A percentile compares a stretch with the other conserved stretches of the same genome.
phyloP scores from a whole-genome alignment of 2,113 vertebrate species.

The Pholis gunnellus region DNA sequence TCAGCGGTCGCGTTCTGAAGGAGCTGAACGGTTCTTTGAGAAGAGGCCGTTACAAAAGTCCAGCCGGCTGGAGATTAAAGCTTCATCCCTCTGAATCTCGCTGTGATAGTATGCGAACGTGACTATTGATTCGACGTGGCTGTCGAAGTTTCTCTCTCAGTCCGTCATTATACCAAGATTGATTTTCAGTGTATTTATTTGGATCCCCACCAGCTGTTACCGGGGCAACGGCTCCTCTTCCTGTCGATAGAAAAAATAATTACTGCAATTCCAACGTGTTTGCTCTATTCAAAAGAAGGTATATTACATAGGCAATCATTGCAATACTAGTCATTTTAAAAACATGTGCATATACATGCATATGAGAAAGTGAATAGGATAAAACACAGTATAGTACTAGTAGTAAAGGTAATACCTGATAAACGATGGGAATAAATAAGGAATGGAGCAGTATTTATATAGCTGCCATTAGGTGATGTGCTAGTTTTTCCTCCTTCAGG shows the following conservation, averaged over 20 bases:
- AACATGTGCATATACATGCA: background rate
- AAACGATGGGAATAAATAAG: background rate
- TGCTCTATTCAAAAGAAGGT: background rate
- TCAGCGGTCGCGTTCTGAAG: background rate
- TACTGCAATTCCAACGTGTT: background rate
- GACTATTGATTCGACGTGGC: background rate
- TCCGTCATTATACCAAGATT: background rate
- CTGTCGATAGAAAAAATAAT: background rate
- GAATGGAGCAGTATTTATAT: background rate
- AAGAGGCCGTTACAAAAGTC: background rate
- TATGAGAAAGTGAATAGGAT: background rate
- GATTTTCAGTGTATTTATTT: conserved; percentile 2
- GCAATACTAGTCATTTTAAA: background rate
- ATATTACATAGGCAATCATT: background rate
- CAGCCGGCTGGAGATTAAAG: background rate
- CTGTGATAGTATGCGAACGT: background rate
- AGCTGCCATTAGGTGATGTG: background rate
- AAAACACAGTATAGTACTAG: background rate
- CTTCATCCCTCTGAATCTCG: background rate
- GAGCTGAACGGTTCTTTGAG: background rate
- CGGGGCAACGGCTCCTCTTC: background rate
- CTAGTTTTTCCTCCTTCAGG: background rate
- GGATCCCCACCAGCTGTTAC: conserved; percentile 1
- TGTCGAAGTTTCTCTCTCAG: background rate
- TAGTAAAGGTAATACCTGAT: background rate